A percentile compares a stretch with the other conserved stretches of the same genome.
Conservation (phyloP, 2,797 vertebrate species). For the Sciurus vulgaris region DNA sequence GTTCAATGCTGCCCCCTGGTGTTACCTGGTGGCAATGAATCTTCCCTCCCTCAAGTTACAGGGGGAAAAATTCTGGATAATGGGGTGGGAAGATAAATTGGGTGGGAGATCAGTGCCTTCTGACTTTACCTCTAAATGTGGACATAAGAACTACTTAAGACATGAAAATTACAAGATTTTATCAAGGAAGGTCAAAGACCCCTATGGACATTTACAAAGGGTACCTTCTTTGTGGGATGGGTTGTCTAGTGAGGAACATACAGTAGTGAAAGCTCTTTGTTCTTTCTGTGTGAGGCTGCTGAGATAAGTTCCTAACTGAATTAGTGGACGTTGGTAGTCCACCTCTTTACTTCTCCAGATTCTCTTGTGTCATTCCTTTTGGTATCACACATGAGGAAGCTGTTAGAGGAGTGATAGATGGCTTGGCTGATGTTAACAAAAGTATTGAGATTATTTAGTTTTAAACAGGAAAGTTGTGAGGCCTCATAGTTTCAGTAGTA, state of each 20-base stretch:
- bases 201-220: not conserved
- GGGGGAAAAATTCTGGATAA: not conserved
- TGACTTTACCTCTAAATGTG: not conserved
- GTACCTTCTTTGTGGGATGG: not conserved
- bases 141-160: not conserved
- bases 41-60: not conserved
- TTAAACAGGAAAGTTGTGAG: not conserved
- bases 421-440: not conserved
- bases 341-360: not conserved
- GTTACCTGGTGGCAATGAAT: not conserved
- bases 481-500: not conserved
- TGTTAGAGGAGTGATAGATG: not conserved
- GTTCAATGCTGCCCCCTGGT: conserved; percentile 76
- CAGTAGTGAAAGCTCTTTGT: not conserved
- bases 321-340: not conserved
- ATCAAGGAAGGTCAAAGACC: not conserved
- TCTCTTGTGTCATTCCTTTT: not conserved
- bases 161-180: not conserved
- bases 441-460: not conserved
- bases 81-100: not conserved
- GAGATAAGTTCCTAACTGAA: not conserved
- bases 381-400: not conserved
- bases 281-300: not conserved
- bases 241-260: not conserved
- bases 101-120: not conserved